Base-by-base conservation (phyloP, 2,113 vertebrate species). In the Periophthalmodon schlosseri region DNA sequence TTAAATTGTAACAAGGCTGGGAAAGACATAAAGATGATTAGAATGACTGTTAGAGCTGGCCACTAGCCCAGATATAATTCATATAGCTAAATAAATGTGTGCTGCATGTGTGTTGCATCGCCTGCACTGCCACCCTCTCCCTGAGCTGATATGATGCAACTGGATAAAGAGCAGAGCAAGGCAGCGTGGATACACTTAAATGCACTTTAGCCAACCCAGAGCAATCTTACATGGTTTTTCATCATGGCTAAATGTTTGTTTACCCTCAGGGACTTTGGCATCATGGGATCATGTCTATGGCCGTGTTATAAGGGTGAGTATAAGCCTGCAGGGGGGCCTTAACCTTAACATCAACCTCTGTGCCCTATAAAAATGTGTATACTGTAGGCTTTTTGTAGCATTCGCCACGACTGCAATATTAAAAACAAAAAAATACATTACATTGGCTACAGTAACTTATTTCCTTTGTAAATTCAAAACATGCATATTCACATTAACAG, bases 81-180 rank as follows among this genome's bases (percentile, higher is more conserved):
- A 75, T 83, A 80, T 74, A 70, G 87, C 73, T 82, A 75, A 85
- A 81, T 83, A 87, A 84, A 76, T 76, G 72, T 83, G 82, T 81
- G 78, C 80, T 72, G 69, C 76, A 83, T 79, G 89, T 44, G 39
- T 44, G 69, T 78, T 86, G 79, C 58, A 79, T 84, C 69, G 70
- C 77, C 73, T 68, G 46, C 69, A 77, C 84, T 78, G 74, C 75
- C 85, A 83, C 79, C n/a, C 75, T 86, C 70, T 84, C 74, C 65
- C 75, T 52, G 74, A 81, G 77, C 87, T 88, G 79, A 90, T 90
- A 87, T 90, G 89, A 90, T 90, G 86, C 88, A 87, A 88, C 75
- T 66, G 80, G 84, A 90, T 84, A 87, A 89, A 87, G 79, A 85
- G 81, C 78, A 82, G 84, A 76, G 70, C 66, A 34, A 60, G 76